Base-by-base conservation (phyloP, 2,113 vertebrate genomes). In the Aspidoscelis tigris region DNA sequence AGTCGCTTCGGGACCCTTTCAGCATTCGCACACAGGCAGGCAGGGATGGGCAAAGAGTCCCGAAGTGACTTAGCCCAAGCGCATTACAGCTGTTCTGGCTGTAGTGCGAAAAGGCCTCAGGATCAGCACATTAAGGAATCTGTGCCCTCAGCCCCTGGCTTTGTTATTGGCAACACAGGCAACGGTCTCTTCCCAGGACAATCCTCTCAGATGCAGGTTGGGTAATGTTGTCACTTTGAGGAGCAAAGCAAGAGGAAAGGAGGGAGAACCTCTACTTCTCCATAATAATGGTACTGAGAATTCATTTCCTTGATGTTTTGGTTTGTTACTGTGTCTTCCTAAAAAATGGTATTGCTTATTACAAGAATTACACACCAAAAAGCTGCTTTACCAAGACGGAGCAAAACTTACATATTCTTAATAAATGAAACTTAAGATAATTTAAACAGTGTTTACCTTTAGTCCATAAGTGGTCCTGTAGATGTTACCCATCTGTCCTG, bases 401-500 rank as follows among this genome's bases (percentile, higher is more conserved):
- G 43, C 12, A 50, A 16, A 11, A 64, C 7, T 44, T 7, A 26
- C 9, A 41, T 7, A 73, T 6, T 69, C 24, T 24, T 44, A 6
- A 75, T 4, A 53, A 21, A 90, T 93, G 87, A 90, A 98, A 97
- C 96, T 98, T 99, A 68, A 99, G 93, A 66, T 97, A 98, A 16
- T 41, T 18, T 26, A 74, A 26, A 26, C 55, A 64, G 86, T 81
- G 90, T 93, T 88, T 90, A 99, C 99, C 96, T 99, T 99, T 72
- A 99, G 94, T 53, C 97, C 98, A 24, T 84, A 88, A 10, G 90
- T 81, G 7, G 99, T 99, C 87, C 96, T 88, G 24, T 94, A 97
- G 73, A 83, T 3, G 86, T 99, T 98, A 18, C 99, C 99, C 98
- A 98, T 97, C 86, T 47, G 90, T 55, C 99, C 99, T 2, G 99